phyloP scores from a whole-genome alignment of 1,140 invertebrate species.

The Kradibia gibbosae region DNA sequence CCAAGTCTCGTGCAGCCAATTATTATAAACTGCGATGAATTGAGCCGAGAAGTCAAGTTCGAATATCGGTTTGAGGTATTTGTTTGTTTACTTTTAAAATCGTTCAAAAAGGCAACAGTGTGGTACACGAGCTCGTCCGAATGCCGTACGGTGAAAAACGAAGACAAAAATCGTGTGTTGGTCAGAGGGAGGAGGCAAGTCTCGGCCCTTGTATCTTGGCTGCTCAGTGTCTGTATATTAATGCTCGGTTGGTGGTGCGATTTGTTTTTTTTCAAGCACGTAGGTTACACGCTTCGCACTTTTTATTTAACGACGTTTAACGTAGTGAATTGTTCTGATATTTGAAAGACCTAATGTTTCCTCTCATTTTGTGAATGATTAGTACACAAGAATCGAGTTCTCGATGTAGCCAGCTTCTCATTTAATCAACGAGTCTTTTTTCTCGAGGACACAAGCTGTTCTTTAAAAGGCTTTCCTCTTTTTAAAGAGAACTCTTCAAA shows the following conservation, averaged over 20 bases:
- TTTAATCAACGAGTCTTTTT: not conserved
- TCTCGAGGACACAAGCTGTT: not conserved
- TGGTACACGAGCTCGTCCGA: not conserved
- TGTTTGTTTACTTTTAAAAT: constrained; percentile 20
- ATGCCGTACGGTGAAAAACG: not conserved
- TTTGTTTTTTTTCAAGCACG: not conserved
- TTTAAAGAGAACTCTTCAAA: too few relatives aligned
- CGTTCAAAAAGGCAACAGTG: not conserved
- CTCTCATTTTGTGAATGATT: not conserved
- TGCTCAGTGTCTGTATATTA: not conserved
- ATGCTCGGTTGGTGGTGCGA: constrained; percentile 6
- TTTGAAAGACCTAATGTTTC: not conserved
- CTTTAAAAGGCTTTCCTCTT: too few relatives aligned
- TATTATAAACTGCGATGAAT: not conserved
- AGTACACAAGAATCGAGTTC: not conserved
- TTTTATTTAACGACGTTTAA: not conserved
- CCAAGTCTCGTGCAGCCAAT: not conserved
- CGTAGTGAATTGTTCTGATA: not conserved
- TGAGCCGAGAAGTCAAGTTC: not conserved
- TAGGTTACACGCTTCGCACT: not conserved
- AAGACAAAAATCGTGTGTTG: not conserved
- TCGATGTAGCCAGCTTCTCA: constrained; percentile 10
- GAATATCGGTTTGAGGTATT: not conserved
- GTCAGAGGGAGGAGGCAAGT: not conserved
- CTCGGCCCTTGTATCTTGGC: not conserved